Conservation (phyloP, 2,888 invertebrate genomes). For the Macrophya annulata region DNA sequence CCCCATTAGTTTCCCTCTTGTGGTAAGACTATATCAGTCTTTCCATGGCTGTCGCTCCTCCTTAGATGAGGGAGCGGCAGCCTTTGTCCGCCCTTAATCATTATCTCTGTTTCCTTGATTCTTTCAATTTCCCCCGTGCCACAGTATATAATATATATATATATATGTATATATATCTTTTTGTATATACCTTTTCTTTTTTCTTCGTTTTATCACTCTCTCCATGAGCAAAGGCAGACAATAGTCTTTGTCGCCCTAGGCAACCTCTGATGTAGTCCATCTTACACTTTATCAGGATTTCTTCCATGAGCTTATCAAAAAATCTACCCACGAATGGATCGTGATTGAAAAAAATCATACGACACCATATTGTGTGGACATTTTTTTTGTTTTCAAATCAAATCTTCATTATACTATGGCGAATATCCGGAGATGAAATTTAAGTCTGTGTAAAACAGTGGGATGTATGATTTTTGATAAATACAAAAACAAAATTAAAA, state of each 20-base stretch:
- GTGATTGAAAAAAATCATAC: background rate
- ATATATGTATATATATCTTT: background rate
- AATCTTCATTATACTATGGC: background rate
- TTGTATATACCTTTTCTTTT: background rate
- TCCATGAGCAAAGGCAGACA: constrained; percentile 57
- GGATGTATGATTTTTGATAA: background rate
- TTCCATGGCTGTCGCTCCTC: background rate
- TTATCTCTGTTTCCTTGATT: constrained; percentile 53
- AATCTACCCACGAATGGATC: background rate
- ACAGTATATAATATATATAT: background rate
- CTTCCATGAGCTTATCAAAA: background rate
- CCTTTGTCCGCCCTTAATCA: constrained; percentile 42
- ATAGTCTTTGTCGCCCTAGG: constrained; percentile 60
- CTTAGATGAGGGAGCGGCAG: background rate
- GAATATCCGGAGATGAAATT: background rate
- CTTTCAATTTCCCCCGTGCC: constrained; percentile 38
- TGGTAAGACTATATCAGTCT: background rate
- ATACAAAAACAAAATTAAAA: no score
- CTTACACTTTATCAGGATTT: background rate
- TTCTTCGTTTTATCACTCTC: background rate
- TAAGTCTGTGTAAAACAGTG: background rate
- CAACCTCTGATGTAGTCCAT: constrained; percentile 56
- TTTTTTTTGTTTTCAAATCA: background rate
- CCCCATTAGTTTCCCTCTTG: background rate
- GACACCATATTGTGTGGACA: background rate